Percentiles rank a stretch among this genome's conserved stretches.
These are phyloP conservation scores for Ormyrus thymus DNA, from an alignment of 2,888 invertebrate genomes.

Conservation along the genomic window DNA sequence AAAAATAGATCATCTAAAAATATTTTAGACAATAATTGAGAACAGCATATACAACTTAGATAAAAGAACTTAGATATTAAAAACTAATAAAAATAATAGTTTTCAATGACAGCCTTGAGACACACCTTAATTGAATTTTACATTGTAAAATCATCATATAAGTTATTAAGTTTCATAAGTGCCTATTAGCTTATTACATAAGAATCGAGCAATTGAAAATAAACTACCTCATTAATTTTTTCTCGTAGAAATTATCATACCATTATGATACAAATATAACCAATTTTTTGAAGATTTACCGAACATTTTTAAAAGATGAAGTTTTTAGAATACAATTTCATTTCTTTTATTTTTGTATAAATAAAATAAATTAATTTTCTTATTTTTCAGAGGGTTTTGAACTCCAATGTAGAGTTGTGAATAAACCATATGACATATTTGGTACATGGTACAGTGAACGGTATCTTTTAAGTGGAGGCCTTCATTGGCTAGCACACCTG, in stretches of 20 bases:
- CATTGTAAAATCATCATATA: neutral
- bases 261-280: too few species aligned
- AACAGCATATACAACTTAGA: too few species aligned
- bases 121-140: neutral
- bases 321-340: too few species aligned
- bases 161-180: neutral
- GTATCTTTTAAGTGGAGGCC: slow-evolving; percentile 86
- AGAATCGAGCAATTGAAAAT: too few species aligned
- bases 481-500: slow-evolving; percentile 87
- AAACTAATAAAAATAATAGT: neutral
- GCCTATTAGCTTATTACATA: too few species aligned
- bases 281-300: too few species aligned
- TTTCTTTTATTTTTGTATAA: slow-evolving; percentile 16
- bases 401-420: slow-evolving; percentile 84
- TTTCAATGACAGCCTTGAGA: neutral
- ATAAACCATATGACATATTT: slow-evolving; percentile 91
- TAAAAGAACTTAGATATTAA: too few species aligned
- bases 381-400: slow-evolving; percentile 79
- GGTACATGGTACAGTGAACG: slow-evolving; percentile 92
- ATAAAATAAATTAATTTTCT: neutral
- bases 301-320: too few species aligned
- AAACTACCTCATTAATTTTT: too few species aligned
- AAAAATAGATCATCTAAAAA: slow-evolving; percentile 61
- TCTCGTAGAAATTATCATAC: too few species aligned
- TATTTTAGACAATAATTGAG: slow-evolving; percentile 23